Conservation (phyloP, 2,888 invertebrate genomes). For the Callosobruchus maculatus region DNA sequence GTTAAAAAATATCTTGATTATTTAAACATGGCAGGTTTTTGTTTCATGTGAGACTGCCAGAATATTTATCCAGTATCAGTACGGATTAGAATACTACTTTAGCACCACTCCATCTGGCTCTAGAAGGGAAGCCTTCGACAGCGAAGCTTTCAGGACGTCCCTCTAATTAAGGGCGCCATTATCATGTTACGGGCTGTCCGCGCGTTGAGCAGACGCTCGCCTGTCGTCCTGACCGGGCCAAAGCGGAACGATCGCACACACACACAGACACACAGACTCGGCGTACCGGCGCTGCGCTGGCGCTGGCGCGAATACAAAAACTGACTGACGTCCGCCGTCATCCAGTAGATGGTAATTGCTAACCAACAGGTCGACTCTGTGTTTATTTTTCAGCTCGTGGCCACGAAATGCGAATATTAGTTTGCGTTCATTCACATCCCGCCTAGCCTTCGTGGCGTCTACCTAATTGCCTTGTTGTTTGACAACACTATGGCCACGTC, state of each 20-base stretch:
- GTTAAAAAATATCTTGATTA: too few relatives aligned
- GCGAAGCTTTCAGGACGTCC: not conserved
- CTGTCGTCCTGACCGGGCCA: too few relatives aligned
- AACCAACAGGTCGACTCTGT: constrained; percentile 38
- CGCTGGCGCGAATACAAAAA: constrained; percentile 14
- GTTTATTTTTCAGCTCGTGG: constrained; percentile 38
- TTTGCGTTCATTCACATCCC: not conserved
- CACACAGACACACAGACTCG: not conserved
- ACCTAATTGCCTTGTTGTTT: not conserved
- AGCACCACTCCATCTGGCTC: not conserved
- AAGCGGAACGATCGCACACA: constrained; percentile 1
- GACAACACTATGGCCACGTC: not conserved
- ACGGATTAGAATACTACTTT: too few relatives aligned
- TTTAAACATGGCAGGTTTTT: too few relatives aligned
- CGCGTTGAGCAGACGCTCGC: not conserved
- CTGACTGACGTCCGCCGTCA: constrained; percentile 43
- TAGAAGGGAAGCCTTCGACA: not conserved
- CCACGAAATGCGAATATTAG: constrained; percentile 6
- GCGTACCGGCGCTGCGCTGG: not conserved
- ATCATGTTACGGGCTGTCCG: not conserved
- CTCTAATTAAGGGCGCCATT: not conserved
- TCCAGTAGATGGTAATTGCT: constrained; percentile 36
- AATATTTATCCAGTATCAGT: too few relatives aligned
- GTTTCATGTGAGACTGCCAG: too few relatives aligned
- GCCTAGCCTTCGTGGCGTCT: not conserved